Percentiles rank a stretch among this genome's conserved stretches.
phyloP scores from a whole-genome alignment of 1,140 invertebrate genomes.

The Tetragnatha versicolor region DNA sequence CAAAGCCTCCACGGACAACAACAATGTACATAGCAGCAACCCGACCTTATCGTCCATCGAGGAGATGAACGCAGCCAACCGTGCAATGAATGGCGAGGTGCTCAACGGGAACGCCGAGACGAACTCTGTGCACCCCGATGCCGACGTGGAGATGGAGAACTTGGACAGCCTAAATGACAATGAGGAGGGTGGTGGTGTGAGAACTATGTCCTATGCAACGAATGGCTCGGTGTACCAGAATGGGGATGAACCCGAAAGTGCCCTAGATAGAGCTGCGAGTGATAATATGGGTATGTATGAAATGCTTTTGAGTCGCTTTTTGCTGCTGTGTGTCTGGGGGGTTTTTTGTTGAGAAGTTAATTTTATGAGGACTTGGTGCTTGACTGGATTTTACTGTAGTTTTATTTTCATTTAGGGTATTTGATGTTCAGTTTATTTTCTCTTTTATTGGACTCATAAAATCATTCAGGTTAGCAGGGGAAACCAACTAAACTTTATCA shows the following conservation, averaged over 20 bases:
- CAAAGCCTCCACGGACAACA: conserved; percentile 48
- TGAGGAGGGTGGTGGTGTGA: background rate
- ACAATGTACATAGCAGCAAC: conserved; percentile 45
- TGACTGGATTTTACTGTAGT: too few species aligned
- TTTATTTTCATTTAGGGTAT: too few species aligned
- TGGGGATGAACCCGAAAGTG: conserved; percentile 67
- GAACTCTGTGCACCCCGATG: conserved; percentile 60
- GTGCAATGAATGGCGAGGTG: conserved; percentile 66
- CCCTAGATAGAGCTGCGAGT: conserved; percentile 57
- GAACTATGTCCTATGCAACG: conserved; percentile 40
- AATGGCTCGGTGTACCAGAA: conserved; percentile 69
- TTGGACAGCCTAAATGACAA: conserved; percentile 43
- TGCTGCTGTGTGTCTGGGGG: too few species aligned
- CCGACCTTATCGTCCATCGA: conserved; percentile 61
- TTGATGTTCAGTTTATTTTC: too few species aligned
- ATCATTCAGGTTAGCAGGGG: too few species aligned
- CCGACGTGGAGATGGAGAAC: conserved; percentile 70
- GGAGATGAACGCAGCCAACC: conserved; percentile 69
- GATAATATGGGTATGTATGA: conserved; percentile 66
- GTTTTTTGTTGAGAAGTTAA: too few species aligned
- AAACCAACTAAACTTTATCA: too few species aligned
- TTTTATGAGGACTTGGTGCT: too few species aligned
- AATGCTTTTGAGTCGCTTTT: too few species aligned
- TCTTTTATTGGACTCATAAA: too few species aligned
- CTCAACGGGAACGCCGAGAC: conserved; percentile 61